These are phyloP conservation scores for Tiaroga cobitis DNA, from an alignment of 2,797 vertebrate species.

Conservation along the genomic window DNA sequence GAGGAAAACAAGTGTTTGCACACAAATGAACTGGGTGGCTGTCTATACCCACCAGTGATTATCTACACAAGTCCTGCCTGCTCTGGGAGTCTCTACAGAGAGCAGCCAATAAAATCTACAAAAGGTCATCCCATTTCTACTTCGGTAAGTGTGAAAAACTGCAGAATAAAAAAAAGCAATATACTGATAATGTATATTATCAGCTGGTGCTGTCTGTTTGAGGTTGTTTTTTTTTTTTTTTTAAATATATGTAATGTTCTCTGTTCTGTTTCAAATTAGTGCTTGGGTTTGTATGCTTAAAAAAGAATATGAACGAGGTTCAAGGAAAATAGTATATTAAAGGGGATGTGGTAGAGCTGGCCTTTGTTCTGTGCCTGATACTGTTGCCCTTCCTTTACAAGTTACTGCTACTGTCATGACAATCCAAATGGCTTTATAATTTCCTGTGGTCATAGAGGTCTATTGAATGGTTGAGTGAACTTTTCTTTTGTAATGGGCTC, in stretches of 20 bases:
- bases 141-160: constrained; percentile 55
- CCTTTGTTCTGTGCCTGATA: constrained; percentile 25
- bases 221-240: not conserved
- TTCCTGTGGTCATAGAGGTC: constrained; percentile 39
- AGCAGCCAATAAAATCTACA: constrained; percentile 65
- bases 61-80: constrained; percentile 66
- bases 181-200: not conserved
- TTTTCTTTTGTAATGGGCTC: constrained; percentile 47
- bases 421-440: constrained; percentile 43
- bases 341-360: not conserved
- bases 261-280: constrained; percentile 15
- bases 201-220: constrained; percentile 14
- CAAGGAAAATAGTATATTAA: not conserved
- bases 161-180: constrained; percentile 15
- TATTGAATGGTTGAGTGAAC: constrained; percentile 47
- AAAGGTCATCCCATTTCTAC: constrained; percentile 64
- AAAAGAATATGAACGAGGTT: not conserved
- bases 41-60: constrained; percentile 73
- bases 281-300: not conserved
- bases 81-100: constrained; percentile 63
- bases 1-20: constrained; percentile 73
- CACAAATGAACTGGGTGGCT: constrained; percentile 74
- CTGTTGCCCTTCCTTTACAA: constrained; percentile 23
- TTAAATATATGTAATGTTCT: constrained; percentile 10
- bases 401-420: constrained; percentile 26